A percentile compares a stretch with the other conserved stretches of the same genome.
Conservation (phyloP, 1,140 invertebrate genomes). For the Hydropsyche tenuis region DNA sequence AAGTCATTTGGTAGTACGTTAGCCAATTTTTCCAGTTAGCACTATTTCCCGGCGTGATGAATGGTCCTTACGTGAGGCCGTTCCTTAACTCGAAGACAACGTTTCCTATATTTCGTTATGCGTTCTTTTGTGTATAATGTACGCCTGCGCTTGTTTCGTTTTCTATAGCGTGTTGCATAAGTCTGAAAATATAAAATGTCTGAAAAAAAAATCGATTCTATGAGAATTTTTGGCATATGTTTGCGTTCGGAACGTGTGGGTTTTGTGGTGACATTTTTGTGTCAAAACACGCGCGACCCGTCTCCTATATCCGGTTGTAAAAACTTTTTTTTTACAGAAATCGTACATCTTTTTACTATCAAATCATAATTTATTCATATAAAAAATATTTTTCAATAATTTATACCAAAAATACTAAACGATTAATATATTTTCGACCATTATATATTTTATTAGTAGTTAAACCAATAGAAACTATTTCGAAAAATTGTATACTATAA, state of each 20-base stretch:
- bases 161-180: background rate
- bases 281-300: conserved; percentile 1
- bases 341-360: too few species aligned
- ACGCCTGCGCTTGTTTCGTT: background rate
- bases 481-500: too few species aligned
- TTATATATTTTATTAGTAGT: too few species aligned
- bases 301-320: background rate
- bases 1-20: conserved; percentile 25
- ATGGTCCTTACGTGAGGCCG: conserved; percentile 12
- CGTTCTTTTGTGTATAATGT: background rate
- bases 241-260: background rate
- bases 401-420: too few species aligned
- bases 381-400: too few species aligned
- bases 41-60: conserved; percentile 21
- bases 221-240: background rate
- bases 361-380: too few species aligned
- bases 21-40: conserved; percentile 28
- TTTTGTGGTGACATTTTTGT: conserved; percentile 3
- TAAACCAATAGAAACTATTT: too few species aligned
- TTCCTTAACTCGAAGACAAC: conserved; percentile 19
- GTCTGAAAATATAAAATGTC: background rate
- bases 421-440: too few species aligned
- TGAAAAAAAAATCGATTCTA: background rate
- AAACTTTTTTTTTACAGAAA: too few species aligned
- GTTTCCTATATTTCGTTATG: background rate